These are phyloP conservation scores for Proisotoma minuta DNA, from an alignment of 2,888 invertebrate genomes.

Conservation along the genomic window DNA sequence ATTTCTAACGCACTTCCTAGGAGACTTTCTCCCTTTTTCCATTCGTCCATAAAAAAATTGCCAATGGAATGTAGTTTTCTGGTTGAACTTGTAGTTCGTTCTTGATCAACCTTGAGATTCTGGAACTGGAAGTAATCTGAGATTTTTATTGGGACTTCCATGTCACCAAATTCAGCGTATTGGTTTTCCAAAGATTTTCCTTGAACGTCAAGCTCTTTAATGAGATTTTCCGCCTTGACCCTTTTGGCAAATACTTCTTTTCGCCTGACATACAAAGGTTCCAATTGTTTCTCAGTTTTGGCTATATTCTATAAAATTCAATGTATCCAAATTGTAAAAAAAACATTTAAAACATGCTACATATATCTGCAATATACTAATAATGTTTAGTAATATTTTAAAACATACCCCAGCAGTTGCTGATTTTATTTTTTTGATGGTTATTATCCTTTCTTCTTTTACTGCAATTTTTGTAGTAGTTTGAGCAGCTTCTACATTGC, in stretches of 20 bases:
- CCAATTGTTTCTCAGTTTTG: background rate
- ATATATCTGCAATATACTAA: too few species aligned
- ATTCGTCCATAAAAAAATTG: constrained; percentile 9
- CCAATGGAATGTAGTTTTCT: background rate
- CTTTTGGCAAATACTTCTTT: background rate
- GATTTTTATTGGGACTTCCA: constrained; percentile 1
- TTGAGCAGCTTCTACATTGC: background rate
- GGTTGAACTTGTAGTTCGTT: too few species aligned
- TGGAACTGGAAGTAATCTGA: constrained; percentile 15
- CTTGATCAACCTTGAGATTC: constrained; percentile 27
- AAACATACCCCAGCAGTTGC: too few species aligned
- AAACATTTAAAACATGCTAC: too few species aligned
- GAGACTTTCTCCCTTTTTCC: constrained; percentile 3
- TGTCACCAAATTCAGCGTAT: background rate
- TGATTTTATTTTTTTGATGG: constrained; percentile 3
- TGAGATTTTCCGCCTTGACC: background rate
- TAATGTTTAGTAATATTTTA: too few species aligned
- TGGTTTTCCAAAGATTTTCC: background rate
- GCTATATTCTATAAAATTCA: background rate
- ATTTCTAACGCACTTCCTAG: constrained; percentile 13
- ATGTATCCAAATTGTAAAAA: too few species aligned
- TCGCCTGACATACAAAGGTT: background rate
- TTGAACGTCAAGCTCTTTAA: background rate
- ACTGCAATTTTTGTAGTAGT: background rate
- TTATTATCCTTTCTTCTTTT: constrained; percentile 3